A percentile compares a stretch with the other conserved stretches of the same genome.
Evolutionary conservation across 2,797 vertebrate genomes (phyloP).

Genomic region (Heliangelus exortis): DNA sequence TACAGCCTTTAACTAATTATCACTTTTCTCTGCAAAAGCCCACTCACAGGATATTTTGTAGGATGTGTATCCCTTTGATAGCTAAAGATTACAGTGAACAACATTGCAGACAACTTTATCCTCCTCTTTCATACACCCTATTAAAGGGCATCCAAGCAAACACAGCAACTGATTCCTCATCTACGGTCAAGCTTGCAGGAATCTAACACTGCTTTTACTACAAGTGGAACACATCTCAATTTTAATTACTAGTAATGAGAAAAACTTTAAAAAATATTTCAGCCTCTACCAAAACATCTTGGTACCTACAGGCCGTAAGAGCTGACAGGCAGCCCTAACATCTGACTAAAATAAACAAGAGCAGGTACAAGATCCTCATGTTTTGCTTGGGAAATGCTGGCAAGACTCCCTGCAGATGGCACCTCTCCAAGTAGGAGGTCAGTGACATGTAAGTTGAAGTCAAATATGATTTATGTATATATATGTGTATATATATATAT

Average conservation of each 20-base stretch:
- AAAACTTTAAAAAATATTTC: background rate
- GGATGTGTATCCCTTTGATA: background rate
- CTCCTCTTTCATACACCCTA: background rate
- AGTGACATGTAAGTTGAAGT: background rate
- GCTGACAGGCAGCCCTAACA: background rate
- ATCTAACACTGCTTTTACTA: background rate
- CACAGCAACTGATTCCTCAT: background rate
- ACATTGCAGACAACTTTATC: background rate
- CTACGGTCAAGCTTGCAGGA: background rate
- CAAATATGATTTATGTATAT: background rate
- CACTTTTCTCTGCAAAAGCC: background rate
- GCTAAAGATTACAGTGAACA: background rate
- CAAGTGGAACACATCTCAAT: background rate
- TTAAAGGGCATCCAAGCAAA: background rate
- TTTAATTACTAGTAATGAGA: background rate
- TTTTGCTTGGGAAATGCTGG: background rate
- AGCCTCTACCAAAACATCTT: background rate
- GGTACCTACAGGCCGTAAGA: background rate
- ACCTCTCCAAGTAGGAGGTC: background rate
- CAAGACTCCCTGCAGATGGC: background rate
- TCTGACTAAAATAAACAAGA: background rate
- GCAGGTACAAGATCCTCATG: fast-evolving
- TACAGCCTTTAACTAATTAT: background rate
- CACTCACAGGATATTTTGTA: background rate
- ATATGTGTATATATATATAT: background rate